Evolutionary conservation across 1,140 invertebrate genomes (phyloP), one percentile per base, ranked within the genome.

Genomic region (Gryon sp.): DNA sequence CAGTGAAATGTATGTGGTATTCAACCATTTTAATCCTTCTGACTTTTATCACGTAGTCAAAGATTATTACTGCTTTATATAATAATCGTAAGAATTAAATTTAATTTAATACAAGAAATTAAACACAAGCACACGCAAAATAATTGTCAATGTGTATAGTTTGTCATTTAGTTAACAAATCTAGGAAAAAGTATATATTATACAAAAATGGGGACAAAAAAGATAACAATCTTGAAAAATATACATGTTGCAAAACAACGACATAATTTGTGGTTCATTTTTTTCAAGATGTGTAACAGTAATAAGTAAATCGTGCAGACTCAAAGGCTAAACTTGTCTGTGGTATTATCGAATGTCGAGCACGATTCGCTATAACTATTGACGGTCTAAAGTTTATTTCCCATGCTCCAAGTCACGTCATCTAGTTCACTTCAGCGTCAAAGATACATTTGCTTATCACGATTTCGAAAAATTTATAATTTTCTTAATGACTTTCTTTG

Each of bases 291-390:
- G 28, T 30, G 2, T 24, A 24, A 41, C 11, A 20, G 0, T 20
- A 16, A 53, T 15, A 34, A 43, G 26, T 19, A 3, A 32, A 55
- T 32, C 40, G 43, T 69, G 45, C 30, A 19, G 16, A 32, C 45
- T 43, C 38, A 30, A 69, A 15, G 28, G 43, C 20, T 59, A 32
- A 22, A 32, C 59, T 50, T 41, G 34, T 28, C 43, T 6, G n/a
- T 14, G 26, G 40, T 55, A 72, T 62, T 62, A 53, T 30, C 55
- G 53, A 72, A 72, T 59, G 46, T 72, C 55, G 55, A 55, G 68
- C 68, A 59, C n/a, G 50, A 57, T 48, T 30, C 55, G 22, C 8
- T 26, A n/a, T 19, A 14, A 53, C 45, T 59, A 36, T 70, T 16
- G 28, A 70, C 19, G 30, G 32, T 34, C 16, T 24, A 26, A 59